phyloP scores from a whole-genome alignment of 2,113 vertebrate genomes.

The Polypterus senegalus region DNA sequence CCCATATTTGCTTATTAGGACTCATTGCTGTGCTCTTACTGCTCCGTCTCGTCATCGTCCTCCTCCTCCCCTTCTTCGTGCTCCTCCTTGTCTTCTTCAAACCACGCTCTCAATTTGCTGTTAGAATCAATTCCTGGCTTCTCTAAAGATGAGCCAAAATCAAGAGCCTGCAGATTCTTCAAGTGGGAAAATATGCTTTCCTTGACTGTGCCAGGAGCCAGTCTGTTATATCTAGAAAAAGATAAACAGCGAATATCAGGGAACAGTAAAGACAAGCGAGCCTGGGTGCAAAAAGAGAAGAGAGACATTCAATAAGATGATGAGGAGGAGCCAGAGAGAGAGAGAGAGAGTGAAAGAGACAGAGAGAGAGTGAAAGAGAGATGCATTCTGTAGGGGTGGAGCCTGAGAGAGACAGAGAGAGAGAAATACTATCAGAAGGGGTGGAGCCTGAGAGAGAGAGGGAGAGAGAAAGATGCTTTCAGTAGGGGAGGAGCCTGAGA shows the following conservation, averaged over 20 bases:
- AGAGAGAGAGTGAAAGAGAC: too few relatives aligned
- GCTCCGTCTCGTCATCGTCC: not conserved
- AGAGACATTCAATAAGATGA: not conserved
- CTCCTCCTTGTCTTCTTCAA: slow-evolving; percentile 1
- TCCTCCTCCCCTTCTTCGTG: slow-evolving; percentile 10
- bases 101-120: slow-evolving; percentile 23
- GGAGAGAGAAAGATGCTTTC: too few relatives aligned
- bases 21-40: too few relatives aligned
- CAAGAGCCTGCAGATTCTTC: slow-evolving; percentile 74
- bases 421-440: too few relatives aligned
- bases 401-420: too few relatives aligned
- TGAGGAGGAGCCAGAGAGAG: too few relatives aligned
- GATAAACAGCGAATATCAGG: not conserved
- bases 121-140: slow-evolving; percentile 16
- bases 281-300: too few relatives aligned
- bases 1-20: too few relatives aligned
- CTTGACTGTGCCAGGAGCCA: slow-evolving; percentile 64
- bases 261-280: not conserved
- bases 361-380: too few relatives aligned
- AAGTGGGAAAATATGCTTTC: slow-evolving; percentile 73
- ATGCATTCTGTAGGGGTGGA: too few relatives aligned
- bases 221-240: slow-evolving; percentile 69
- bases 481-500: too few relatives aligned
- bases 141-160: slow-evolving; percentile 52
- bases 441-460: too few relatives aligned